A percentile compares a stretch with the other conserved stretches of the same genome.
Evolutionary conservation across 2,797 vertebrate genomes (phyloP).

Genomic region (Notoglanidium macrostoma): DNA sequence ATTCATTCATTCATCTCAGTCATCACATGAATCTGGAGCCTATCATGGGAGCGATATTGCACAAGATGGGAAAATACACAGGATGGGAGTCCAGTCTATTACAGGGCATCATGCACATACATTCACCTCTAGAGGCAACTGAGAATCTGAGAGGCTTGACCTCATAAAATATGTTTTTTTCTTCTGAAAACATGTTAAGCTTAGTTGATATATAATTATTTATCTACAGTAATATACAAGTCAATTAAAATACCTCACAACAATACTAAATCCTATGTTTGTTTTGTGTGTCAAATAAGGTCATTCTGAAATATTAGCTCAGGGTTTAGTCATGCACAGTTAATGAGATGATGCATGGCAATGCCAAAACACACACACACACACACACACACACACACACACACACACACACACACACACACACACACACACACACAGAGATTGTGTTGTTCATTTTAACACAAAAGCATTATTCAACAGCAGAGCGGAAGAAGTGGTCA

Average conservation of each 20-base stretch:
- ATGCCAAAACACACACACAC: slow-evolving; percentile 18
- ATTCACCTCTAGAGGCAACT: too few relatives aligned
- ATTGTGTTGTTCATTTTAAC: not conserved
- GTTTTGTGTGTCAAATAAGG: not conserved
- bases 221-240: not conserved
- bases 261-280: not conserved
- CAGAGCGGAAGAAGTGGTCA: not conserved
- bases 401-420: not conserved
- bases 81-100: too few relatives aligned
- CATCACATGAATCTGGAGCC: too few relatives aligned
- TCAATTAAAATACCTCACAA: not conserved
- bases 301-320: slow-evolving; percentile 29
- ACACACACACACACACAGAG: too few relatives aligned
- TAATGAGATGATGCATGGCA: slow-evolving; percentile 34
- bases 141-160: too few relatives aligned
- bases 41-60: too few relatives aligned
- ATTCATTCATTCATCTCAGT: too few relatives aligned
- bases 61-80: too few relatives aligned
- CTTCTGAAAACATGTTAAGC: not conserved
- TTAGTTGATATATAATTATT: not conserved
- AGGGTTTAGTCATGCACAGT: slow-evolving; percentile 52
- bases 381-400: slow-evolving; percentile 24
- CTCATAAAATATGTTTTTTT: not conserved
- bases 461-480: not conserved
- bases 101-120: too few relatives aligned